phyloP scores from a whole-genome alignment of 2,113 vertebrate genomes.

The Thymallus thymallus region DNA sequence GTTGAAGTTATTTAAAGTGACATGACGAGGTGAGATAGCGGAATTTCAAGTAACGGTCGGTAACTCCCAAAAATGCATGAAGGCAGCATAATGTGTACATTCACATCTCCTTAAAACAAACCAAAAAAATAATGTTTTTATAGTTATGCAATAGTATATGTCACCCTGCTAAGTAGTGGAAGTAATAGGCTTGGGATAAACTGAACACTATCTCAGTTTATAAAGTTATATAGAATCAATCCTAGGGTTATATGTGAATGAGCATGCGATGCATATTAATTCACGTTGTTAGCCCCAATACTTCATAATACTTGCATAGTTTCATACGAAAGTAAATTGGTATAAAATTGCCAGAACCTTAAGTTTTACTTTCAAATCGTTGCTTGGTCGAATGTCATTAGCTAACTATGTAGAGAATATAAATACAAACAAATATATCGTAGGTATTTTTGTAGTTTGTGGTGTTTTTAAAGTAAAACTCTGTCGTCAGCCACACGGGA shows the following conservation, averaged over 20 bases:
- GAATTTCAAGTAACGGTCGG: slow-evolving; percentile 31
- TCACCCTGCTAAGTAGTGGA: too few species aligned
- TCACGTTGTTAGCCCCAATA: neutral
- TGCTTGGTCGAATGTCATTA: neutral
- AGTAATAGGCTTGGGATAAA: neutral
- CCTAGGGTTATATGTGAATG: neutral
- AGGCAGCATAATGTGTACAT: neutral
- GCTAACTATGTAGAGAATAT: neutral
- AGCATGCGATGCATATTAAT: slow-evolving; percentile 26
- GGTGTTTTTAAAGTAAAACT: slow-evolving; percentile 18
- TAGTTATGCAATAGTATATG: too few species aligned
- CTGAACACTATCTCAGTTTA: neutral
- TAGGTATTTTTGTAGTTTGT: neutral
- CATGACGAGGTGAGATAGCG: slow-evolving; percentile 44
- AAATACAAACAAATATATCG: neutral
- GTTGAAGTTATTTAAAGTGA: slow-evolving; percentile 60
- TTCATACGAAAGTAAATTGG: neutral
- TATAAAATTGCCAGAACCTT: neutral
- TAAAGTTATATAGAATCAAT: neutral
- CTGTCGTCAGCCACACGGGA: slow-evolving; percentile 41
- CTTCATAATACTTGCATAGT: neutral
- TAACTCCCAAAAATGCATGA: neutral
- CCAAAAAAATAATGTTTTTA: too few species aligned
- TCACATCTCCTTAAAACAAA: too few species aligned
- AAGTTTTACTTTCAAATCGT: slow-evolving; percentile 5